These are phyloP conservation scores for Gymnogyps californianus DNA, from an alignment of 2,113 vertebrate species.

Conservation along the genomic window DNA sequence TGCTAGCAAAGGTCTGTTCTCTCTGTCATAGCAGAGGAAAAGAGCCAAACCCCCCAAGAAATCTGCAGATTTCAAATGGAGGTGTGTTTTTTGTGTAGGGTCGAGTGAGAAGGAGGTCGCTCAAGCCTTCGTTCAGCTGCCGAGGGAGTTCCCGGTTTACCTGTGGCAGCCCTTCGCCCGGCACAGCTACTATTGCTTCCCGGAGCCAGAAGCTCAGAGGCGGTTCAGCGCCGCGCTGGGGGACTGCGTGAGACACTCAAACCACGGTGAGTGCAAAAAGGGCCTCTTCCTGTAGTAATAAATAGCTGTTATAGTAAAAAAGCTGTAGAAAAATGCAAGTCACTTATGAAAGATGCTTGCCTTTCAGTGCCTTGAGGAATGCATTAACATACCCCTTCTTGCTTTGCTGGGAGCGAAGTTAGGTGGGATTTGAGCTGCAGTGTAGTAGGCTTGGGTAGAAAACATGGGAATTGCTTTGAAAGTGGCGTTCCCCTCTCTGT, in stretches of 20 bases:
- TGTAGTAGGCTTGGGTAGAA: background rate
- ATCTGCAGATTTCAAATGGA: background rate
- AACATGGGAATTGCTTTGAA: background rate
- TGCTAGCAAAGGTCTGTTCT: background rate
- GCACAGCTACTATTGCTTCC: slow-evolving; percentile 87
- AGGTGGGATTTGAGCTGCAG: background rate
- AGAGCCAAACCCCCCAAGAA: background rate
- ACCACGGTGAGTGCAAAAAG: slow-evolving; percentile 76
- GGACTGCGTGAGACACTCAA: slow-evolving; percentile 86
- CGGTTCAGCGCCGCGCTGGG: slow-evolving; percentile 77
- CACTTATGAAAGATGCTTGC: background rate
- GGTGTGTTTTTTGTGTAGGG: slow-evolving; percentile 17
- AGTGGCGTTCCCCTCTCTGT: background rate
- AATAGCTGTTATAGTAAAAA: background rate
- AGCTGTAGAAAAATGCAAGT: background rate
- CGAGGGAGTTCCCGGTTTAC: slow-evolving; percentile 84
- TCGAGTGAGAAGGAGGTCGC: slow-evolving; percentile 75
- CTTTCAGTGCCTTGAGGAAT: background rate
- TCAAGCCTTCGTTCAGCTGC: slow-evolving; percentile 75
- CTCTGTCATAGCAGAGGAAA: background rate
- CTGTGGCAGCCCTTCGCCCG: slow-evolving; percentile 85
- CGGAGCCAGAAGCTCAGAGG: slow-evolving; percentile 59
- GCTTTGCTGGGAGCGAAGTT: background rate
- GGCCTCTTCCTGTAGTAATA: background rate
- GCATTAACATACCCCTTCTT: background rate